phyloP scores from a whole-genome alignment of 2,888 invertebrate species.

The Lutraria lutraria region DNA sequence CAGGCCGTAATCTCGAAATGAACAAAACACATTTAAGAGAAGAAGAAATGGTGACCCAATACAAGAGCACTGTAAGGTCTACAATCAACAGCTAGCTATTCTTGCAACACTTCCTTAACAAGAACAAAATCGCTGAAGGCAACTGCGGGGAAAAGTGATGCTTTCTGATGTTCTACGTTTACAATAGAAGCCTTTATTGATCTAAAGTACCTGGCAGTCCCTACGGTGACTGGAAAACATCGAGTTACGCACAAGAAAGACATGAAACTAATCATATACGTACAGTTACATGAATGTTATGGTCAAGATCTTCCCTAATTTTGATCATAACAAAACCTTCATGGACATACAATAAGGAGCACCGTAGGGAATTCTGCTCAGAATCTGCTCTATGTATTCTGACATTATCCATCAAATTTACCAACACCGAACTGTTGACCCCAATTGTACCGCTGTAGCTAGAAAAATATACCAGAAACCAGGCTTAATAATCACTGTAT shows the following conservation, averaged over 20 bases:
- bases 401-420: constrained; percentile 14
- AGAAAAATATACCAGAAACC: not conserved
- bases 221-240: not conserved
- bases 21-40: too few relatives aligned
- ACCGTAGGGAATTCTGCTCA: not conserved
- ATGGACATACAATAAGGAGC: constrained; percentile 6
- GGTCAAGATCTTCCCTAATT: constrained; percentile 16
- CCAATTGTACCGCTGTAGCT: not conserved
- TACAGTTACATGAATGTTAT: not conserved
- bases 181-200: not conserved
- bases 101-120: not conserved
- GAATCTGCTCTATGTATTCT: not conserved
- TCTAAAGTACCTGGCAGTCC: not conserved
- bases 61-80: too few relatives aligned
- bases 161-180: not conserved
- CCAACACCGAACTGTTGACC: constrained; percentile 8
- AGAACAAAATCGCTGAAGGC: not conserved
- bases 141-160: not conserved
- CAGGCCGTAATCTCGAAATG: too few relatives aligned
- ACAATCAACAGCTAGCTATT: not conserved
- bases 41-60: too few relatives aligned
- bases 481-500: not conserved
- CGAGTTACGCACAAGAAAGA: not conserved
- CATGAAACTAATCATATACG: constrained; percentile 5
- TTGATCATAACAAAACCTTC: constrained; percentile 15